Base-by-base conservation (phyloP, 2,113 vertebrate species). In the Siphamia tubifer region DNA sequence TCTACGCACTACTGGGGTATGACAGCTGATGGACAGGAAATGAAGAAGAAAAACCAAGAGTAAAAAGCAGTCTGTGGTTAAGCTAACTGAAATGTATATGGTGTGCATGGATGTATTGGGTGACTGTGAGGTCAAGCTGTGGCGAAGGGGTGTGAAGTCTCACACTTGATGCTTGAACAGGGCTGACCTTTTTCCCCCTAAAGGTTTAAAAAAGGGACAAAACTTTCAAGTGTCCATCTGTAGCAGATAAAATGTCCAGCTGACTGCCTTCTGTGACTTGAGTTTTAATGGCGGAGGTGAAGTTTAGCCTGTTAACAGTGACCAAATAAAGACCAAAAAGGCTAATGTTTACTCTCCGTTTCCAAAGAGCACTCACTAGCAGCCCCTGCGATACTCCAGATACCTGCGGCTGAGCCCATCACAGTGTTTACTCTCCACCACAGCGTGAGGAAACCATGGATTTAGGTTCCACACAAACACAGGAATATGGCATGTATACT, bases 241-340 rank as follows among this genome's bases (percentile, higher is more conserved):
- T 9, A 63, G 65, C 42, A 63, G 64, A 67, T 27, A 27, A 42
- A 19, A 52, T 24, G 34, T 55, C 31, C 47, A n/a, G 10, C 45
- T 23, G 40, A 45, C n/a, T n/a, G n/a, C n/a, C n/a, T n/a, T n/a
- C 20, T 52, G 21, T 0, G 5, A 32, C 42, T 8, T 2, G 3
- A 49, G 44, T 51, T 31, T 54, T 34, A 68, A 54, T 23, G 0
- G 45, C 63, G 56, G 45, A 48, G 4, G 64, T 51, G 43, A 44
- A 67, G 78, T 82, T 72, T 25, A 65, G 76, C 51, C 63, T 79
- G 65, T 49, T 70, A 52, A 83, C 81, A 89, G 82, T 81, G 81
- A 88, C 84, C 79, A 89, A 90, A 89, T 87, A 88, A 87, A 89
- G 83, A 78, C 62, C 77, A 88, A 79, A 81, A 69, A 77, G 73